These are phyloP conservation scores for Acanthopleura granulata DNA, from an alignment of 2,888 invertebrate genomes.

Conservation along the genomic window DNA sequence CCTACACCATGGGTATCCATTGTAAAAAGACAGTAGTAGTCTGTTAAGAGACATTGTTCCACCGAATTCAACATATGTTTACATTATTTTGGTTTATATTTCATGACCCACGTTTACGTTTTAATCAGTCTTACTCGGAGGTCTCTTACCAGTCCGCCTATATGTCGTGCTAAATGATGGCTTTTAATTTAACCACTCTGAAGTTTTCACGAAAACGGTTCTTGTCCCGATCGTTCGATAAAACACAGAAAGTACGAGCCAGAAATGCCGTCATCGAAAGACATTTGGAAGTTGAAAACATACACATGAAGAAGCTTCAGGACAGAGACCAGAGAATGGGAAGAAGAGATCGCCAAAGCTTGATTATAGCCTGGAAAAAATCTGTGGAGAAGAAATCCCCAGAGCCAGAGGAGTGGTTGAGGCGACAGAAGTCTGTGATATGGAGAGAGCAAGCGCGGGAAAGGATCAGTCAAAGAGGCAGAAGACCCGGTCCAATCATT, in stretches of 20 bases:
- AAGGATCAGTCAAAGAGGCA: neutral
- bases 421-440: neutral
- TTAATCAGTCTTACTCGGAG: too few relatives aligned
- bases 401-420: neutral
- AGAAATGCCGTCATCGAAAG: neutral
- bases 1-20: too few relatives aligned
- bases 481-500: neutral
- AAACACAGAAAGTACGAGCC: neutral
- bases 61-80: too few relatives aligned
- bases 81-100: too few relatives aligned
- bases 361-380: neutral
- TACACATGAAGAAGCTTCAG: neutral
- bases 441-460: constrained; percentile 6
- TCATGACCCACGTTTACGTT: too few relatives aligned
- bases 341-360: neutral
- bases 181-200: neutral
- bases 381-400: neutral
- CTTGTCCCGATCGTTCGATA: neutral
- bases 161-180: neutral
- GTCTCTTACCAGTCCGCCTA: too few relatives aligned
- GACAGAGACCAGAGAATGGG: neutral
- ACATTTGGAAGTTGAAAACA: neutral
- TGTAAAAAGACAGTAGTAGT: too few relatives aligned
- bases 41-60: too few relatives aligned
- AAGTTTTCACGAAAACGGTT: neutral